phyloP scores from a whole-genome alignment of 2,888 invertebrate genomes.

The Watsonalla binaria region DNA sequence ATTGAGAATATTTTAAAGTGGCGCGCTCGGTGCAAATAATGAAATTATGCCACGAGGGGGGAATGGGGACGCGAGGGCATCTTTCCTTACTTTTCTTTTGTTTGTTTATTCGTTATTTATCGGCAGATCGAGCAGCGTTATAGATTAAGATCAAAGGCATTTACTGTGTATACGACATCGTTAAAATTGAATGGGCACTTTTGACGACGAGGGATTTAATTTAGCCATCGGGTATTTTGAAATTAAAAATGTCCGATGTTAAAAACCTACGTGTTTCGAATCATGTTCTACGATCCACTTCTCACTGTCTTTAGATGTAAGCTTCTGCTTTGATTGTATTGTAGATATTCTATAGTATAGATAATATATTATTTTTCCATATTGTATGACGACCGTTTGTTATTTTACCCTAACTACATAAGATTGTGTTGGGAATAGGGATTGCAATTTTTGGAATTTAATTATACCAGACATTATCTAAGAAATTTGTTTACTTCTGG shows the following conservation, averaged over 20 bases:
- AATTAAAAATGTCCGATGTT: background rate
- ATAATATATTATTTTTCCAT: no score
- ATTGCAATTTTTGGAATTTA: no score
- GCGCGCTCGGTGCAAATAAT: slow-evolving; percentile 53
- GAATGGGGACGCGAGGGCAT: slow-evolving; percentile 21
- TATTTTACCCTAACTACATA: no score
- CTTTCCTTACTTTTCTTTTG: slow-evolving; percentile 50
- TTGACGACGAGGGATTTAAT: slow-evolving; percentile 36
- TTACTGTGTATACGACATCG: slow-evolving; percentile 44
- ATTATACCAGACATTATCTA: no score
- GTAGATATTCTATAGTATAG: no score
- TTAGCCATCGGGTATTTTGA: slow-evolving; percentile 15
- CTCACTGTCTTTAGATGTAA: no score
- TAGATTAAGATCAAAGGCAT: slow-evolving; percentile 67
- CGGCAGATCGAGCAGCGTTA: slow-evolving; percentile 58
- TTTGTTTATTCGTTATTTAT: slow-evolving; percentile 68
- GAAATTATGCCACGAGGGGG: slow-evolving; percentile 46
- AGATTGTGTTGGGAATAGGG: no score
- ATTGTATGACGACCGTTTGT: no score
- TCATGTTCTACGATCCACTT: background rate
- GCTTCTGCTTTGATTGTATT: no score
- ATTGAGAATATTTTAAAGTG: slow-evolving; percentile 50
- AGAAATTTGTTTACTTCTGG: no score
- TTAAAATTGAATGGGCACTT: slow-evolving; percentile 53
- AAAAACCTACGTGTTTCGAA: background rate